Evolutionary conservation across 2,888 invertebrate genomes (phyloP), one percentile per base, ranked within the genome.

Genomic region (Notodonta ziczac): DNA sequence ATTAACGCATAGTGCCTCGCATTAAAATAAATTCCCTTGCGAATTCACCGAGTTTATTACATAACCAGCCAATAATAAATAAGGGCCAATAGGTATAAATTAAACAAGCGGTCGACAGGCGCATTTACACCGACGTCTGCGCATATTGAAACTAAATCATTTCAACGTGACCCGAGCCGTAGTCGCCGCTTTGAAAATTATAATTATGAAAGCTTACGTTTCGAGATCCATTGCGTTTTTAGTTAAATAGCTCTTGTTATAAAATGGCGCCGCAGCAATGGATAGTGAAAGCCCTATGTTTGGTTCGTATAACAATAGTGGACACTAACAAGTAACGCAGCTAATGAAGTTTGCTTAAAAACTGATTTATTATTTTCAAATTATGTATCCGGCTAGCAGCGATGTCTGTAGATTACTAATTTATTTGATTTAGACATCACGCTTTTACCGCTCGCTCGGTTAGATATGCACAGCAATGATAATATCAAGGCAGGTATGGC

Each of bases 71-170:
- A 79, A 84, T 84, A 86, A 87, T 89, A 86, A 89, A 90, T 85
- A 83, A 83, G 78, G 79, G 65, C 80, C 86, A 82, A 86, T 84
- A 78, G 83, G 81, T 87, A 90, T 90, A 90, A 90, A 91, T 90
- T 85, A 88, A 74, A 77, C 68, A 59, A 68, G 32, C 59, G 76
- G 75, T 69, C 71, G 88, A 89, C 89, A 86, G 85, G 71, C 82
- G 80, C 83, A 83, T 85, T 87, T 85, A 85, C 83, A 74, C 81
- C 84, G 82, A 83, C 86, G 84, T 85, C 83, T 70, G 81, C 77
- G 84, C 77, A 81, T 86, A 90, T 89, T 89, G 88, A 89, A 90
- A 87, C 85, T 91, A 89, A 89, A 90, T 91, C 88, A 91, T 86
- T 85, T 80, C 83, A 82, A 82, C 84, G 83, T 88, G 86, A 88